Evolutionary conservation across 2,113 vertebrate species (phyloP).

Genomic region (Shinisaurus crocodilurus): DNA sequence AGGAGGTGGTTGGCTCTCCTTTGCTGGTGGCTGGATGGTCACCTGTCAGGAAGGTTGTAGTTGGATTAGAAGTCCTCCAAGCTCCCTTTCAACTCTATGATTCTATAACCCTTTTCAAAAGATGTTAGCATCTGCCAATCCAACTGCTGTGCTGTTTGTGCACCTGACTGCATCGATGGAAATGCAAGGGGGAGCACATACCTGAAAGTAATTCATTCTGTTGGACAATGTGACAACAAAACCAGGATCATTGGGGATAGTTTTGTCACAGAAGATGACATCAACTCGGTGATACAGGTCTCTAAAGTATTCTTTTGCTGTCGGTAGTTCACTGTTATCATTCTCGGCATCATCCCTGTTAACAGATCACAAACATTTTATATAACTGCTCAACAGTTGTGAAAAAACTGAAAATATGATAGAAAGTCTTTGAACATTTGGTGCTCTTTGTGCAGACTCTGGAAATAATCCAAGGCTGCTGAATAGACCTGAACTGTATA

Average conservation of each 20-base stretch:
- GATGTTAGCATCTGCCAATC: background rate
- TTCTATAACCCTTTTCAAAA: background rate
- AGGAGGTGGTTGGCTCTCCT: background rate
- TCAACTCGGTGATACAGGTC: slow-evolving; percentile 98
- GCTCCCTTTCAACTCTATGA: background rate
- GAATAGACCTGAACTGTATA: background rate
- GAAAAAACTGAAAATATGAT: background rate
- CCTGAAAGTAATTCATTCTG: slow-evolving; percentile 99
- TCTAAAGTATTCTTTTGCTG: slow-evolving; percentile 98
- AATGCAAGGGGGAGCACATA: slow-evolving; percentile 50
- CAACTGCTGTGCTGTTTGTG: no score
- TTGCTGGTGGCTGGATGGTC: background rate
- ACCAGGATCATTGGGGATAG: slow-evolving; percentile 98
- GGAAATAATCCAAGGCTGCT: slow-evolving; percentile 41
- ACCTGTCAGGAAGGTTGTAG: no score
- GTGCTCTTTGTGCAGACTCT: slow-evolving; percentile 11
- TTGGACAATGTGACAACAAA: slow-evolving; percentile 98
- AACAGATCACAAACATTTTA: slow-evolving; percentile 26
- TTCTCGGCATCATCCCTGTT: slow-evolving; percentile 96
- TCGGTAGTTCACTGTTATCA: slow-evolving; percentile 94
- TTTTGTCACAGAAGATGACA: slow-evolving; percentile 99
- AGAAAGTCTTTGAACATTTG: background rate
- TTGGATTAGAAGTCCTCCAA: background rate
- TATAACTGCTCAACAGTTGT: background rate
- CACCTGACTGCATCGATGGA: no score